Conservation (phyloP, 2,113 vertebrate genomes). For the Albula glossodonta region DNA sequence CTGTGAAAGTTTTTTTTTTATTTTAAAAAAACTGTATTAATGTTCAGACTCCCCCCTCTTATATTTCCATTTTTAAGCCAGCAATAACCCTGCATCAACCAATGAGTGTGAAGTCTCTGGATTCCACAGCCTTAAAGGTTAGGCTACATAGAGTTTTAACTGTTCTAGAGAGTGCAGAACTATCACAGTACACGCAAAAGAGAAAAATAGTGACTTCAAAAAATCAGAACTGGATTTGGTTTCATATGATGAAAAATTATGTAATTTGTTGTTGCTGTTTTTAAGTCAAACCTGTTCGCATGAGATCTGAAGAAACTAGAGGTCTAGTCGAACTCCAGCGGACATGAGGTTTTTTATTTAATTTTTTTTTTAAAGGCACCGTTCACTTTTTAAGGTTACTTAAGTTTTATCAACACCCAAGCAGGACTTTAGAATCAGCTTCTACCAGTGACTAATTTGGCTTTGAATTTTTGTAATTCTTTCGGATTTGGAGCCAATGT, state of each 20-base stretch:
- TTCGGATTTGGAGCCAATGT: background rate
- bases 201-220: background rate
- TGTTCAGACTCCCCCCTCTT: conserved; percentile 18
- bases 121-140: background rate
- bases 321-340: background rate
- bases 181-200: background rate
- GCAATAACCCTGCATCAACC: conserved; percentile 68
- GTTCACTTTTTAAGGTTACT: no score
- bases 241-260: background rate
- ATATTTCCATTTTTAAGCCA: conserved; percentile 59
- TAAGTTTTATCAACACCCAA: background rate
- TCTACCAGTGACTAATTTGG: background rate
- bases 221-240: background rate
- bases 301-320: background rate
- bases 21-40: background rate
- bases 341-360: background rate
- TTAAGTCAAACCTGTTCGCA: background rate
- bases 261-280: background rate
- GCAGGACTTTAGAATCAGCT: background rate
- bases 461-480: background rate
- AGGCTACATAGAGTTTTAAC: background rate
- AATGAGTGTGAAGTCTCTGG: conserved; percentile 25
- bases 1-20: background rate
- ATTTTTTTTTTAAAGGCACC: background rate
- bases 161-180: background rate